phyloP scores from a whole-genome alignment of 2,113 vertebrate genomes.

The Gymnorhina tibicen region DNA sequence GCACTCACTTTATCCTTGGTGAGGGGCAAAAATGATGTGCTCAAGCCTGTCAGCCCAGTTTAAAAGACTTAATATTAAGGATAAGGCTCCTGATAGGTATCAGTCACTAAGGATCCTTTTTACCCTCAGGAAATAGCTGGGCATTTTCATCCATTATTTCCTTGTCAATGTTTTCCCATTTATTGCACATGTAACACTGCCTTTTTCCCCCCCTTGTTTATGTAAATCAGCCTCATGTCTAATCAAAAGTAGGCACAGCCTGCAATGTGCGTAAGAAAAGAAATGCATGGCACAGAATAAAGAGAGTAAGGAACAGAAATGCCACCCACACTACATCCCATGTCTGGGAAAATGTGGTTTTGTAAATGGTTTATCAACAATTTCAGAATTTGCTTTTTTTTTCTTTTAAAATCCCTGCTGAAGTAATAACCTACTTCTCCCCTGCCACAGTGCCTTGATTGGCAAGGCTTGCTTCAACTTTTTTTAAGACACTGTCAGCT shows the following conservation, averaged over 20 bases:
- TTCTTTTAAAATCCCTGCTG: neutral
- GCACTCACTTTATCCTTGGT: neutral
- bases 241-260: neutral
- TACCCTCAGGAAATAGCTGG: neutral
- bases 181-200: neutral
- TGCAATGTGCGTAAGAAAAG: neutral
- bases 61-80: neutral
- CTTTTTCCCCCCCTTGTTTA: rapidly evolving
- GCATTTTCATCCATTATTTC: neutral
- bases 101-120: neutral
- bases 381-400: neutral
- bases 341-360: neutral
- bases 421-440: neutral
- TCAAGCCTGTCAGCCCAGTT: neutral
- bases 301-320: neutral
- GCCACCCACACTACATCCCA: neutral
- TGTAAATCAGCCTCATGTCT: neutral
- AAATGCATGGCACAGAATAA: neutral
- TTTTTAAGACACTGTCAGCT: neutral
- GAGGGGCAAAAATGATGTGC: neutral
- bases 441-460: neutral
- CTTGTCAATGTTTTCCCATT: neutral
- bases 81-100: neutral
- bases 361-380: neutral
- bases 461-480: neutral